Conservation (phyloP, 2,888 invertebrate genomes). For the Linyphia triangularis region DNA sequence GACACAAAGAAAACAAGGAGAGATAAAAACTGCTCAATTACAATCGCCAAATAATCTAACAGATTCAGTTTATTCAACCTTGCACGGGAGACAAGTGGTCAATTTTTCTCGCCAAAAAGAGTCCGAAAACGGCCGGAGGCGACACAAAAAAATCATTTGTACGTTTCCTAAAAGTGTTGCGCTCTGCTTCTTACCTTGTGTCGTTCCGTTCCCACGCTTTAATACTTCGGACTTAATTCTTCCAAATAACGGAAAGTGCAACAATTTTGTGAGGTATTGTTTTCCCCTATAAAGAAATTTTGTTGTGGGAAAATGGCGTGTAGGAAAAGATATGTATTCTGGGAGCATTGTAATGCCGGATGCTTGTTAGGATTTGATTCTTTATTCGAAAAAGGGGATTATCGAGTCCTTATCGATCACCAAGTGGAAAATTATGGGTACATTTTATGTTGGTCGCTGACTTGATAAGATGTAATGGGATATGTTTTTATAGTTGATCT, state of each 20-base stretch:
- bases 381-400: background rate
- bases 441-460: background rate
- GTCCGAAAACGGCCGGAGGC: constrained; percentile 3
- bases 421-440: background rate
- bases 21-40: background rate
- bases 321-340: no score
- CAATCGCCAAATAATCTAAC: background rate
- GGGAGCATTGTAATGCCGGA: constrained; percentile 17
- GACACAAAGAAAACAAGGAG: background rate
- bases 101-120: background rate
- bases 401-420: background rate
- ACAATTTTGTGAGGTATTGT: constrained; percentile 5
- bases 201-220: constrained; percentile 57
- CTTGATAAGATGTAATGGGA: background rate
- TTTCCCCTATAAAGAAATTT: background rate
- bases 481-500: background rate
- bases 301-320: constrained; percentile 16
- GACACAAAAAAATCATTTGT: no score
- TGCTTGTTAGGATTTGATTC: background rate
- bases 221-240: background rate
- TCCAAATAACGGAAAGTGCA: constrained; percentile 35
- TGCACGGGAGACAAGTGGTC: background rate
- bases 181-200: constrained; percentile 36
- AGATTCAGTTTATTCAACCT: constrained; percentile 46
- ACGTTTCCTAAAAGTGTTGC: background rate